Evolutionary conservation across 2,797 vertebrate species (phyloP).

Genomic region (Gallinago solitaria): DNA sequence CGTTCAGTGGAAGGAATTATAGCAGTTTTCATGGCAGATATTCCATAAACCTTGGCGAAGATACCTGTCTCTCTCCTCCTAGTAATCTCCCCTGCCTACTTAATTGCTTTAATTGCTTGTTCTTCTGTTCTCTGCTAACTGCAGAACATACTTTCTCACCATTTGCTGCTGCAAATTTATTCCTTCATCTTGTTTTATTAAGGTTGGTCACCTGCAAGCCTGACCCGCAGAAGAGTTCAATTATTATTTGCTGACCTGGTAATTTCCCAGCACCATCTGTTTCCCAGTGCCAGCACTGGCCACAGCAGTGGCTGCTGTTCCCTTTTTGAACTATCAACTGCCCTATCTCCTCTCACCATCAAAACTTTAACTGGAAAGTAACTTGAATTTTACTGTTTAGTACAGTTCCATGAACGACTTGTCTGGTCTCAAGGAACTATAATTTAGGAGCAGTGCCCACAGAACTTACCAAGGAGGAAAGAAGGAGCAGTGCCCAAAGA

Average conservation of each 20-base stretch:
- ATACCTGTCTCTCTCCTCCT: background rate
- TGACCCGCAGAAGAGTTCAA: background rate
- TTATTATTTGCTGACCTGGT: background rate
- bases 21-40: background rate
- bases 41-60: background rate
- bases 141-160: background rate
- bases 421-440: background rate
- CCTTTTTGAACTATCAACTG: background rate
- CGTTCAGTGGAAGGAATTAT: background rate
- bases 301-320: fast-evolving
- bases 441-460: background rate
- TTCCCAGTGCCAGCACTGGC: background rate
- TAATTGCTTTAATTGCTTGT: background rate
- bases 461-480: background rate
- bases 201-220: background rate
- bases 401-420: fast-evolving
- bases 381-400: background rate
- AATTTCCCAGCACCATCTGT: background rate
- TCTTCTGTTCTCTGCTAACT: background rate
- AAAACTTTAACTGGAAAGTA: background rate
- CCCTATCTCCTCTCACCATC: background rate
- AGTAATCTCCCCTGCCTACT: background rate
- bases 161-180: background rate
- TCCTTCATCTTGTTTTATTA: background rate
- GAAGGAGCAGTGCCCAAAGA: background rate